Evolutionary conservation across 2,113 vertebrate genomes (phyloP).

Genomic region (Zosterops borbonicus): DNA sequence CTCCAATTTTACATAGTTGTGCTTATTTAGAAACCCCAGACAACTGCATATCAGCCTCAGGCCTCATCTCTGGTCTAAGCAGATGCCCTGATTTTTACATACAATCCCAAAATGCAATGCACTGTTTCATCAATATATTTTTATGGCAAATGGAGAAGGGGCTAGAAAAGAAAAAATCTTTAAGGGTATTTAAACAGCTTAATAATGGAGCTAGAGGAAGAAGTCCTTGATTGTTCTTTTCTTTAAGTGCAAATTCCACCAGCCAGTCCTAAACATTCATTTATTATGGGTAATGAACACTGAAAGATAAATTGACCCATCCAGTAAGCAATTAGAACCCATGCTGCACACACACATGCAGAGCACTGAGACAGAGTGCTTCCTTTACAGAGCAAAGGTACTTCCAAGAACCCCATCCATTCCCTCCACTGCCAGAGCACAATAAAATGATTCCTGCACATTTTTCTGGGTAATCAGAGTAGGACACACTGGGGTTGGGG

Average conservation of each 20-base stretch:
- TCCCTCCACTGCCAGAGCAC: not conserved
- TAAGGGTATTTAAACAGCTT: not conserved
- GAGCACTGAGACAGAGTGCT: not conserved
- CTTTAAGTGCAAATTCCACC: slow-evolving; percentile 26
- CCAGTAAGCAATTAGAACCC: slow-evolving; percentile 45
- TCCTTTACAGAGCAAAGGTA: not conserved
- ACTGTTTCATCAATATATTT: not conserved
- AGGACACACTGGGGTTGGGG: not conserved
- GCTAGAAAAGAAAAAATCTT: not conserved
- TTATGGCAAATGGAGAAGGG: not conserved
- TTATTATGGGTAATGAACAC: slow-evolving; percentile 56
- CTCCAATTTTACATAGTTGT: not conserved
- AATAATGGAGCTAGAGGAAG: not conserved
- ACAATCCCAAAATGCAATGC: not conserved
- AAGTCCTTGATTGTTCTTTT: slow-evolving; percentile 9
- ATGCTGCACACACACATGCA: not conserved
- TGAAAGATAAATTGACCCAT: slow-evolving; percentile 51
- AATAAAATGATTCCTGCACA: not conserved
- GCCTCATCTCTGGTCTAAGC: not conserved
- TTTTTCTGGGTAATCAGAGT: not conserved
- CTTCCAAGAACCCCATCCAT: not conserved
- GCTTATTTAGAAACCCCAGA: slow-evolving; percentile 34
- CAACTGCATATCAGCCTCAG: not conserved
- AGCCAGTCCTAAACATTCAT: slow-evolving; percentile 25
- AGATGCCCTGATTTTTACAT: not conserved